Evolutionary conservation across 2,888 invertebrate species (phyloP).

Genomic region (Plagodis dolabraria): DNA sequence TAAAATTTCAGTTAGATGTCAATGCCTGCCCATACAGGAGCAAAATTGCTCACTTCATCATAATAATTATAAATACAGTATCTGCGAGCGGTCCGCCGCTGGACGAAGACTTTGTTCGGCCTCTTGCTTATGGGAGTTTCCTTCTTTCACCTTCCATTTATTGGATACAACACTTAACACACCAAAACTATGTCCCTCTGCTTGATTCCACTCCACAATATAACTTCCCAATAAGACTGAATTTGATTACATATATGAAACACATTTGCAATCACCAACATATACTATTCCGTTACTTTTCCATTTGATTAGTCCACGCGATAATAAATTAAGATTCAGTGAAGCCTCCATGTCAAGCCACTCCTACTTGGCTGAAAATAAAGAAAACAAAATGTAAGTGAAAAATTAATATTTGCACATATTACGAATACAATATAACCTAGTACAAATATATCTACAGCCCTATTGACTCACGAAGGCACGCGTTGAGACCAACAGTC

Average conservation of each 20-base stretch:
- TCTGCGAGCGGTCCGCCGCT: conserved; percentile 56
- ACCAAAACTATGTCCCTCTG: conserved; percentile 79
- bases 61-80: conserved; percentile 68
- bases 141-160: conserved; percentile 76
- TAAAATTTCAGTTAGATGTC: conserved; percentile 61
- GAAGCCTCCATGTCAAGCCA: conserved; percentile 58
- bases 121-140: conserved; percentile 73
- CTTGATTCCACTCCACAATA: conserved; percentile 60
- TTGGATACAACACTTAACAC: conserved; percentile 84
- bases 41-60: conserved; percentile 57
- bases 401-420: not conserved
- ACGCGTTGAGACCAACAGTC: too few relatives aligned
- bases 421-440: too few relatives aligned
- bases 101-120: conserved; percentile 62
- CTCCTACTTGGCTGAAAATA: conserved; percentile 76
- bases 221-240: conserved; percentile 66
- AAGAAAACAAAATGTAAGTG: conserved; percentile 40
- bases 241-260: conserved; percentile 64
- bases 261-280: conserved; percentile 70
- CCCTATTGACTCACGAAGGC: too few relatives aligned
- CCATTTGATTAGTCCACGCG: conserved; percentile 77
- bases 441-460: too few relatives aligned
- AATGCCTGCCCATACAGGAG: conserved; percentile 50
- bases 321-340: conserved; percentile 83
- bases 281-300: conserved; percentile 80